Percentiles rank a stretch among this genome's conserved stretches.
phyloP scores from a whole-genome alignment of 2,797 vertebrate species.

The Esox lucius region DNA sequence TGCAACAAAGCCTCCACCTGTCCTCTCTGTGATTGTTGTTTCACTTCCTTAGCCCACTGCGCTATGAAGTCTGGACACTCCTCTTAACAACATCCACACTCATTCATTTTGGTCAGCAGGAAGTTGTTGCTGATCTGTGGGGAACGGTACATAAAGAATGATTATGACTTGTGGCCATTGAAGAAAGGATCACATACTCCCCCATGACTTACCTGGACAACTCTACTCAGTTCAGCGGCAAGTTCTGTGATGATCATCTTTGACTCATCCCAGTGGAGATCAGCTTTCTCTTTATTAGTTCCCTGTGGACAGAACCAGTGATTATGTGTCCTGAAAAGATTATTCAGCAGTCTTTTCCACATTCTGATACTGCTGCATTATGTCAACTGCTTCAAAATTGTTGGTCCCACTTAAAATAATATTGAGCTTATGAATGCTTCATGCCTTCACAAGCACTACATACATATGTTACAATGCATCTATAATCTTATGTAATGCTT shows the following conservation, averaged over 20 bases:
- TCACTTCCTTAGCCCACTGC: slow-evolving; percentile 18
- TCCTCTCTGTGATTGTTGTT: not conserved
- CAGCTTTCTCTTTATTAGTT: not conserved
- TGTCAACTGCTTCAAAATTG: no score
- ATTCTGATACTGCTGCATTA: no score
- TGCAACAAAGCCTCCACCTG: not conserved
- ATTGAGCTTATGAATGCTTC: no score
- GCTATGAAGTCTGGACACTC: slow-evolving; percentile 14
- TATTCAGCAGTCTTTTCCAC: not conserved
- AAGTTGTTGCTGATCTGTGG: not conserved
- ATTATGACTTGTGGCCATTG: not conserved
- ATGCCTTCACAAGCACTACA: no score
- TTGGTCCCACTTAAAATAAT: no score
- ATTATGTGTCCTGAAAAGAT: not conserved
- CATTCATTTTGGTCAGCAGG: not conserved
- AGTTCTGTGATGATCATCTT: slow-evolving; percentile 19
- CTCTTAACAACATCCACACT: slow-evolving; percentile 5
- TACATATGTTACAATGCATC: no score
- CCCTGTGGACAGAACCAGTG: not conserved
- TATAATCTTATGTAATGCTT: no score
- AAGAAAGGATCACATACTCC: not conserved
- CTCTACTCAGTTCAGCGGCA: slow-evolving; percentile 16
- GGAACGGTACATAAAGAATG: no score
- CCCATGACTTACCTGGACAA: slow-evolving; percentile 10
- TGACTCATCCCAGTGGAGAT: slow-evolving; percentile 7